Percentiles rank a stretch among this genome's conserved stretches.
Evolutionary conservation across 2,797 vertebrate species (phyloP).

Genomic region (Rhinella marina): DNA sequence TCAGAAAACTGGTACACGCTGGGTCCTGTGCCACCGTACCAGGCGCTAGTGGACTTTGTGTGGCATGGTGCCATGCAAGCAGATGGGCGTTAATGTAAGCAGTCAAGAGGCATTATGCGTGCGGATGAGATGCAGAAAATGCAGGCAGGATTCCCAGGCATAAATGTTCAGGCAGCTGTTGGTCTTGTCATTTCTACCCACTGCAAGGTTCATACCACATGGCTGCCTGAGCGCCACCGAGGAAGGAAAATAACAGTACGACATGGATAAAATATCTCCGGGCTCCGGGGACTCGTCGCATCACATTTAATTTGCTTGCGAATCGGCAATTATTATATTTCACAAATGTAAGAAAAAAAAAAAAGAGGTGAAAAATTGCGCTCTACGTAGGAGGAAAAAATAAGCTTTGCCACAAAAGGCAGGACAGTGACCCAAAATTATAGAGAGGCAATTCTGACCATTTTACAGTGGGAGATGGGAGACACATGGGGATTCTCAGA

Average conservation of each 20-base stretch:
- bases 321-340: not conserved
- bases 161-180: slow-evolving; percentile 59
- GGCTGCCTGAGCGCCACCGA: slow-evolving; percentile 21
- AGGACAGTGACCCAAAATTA: too few species aligned
- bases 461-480: too few species aligned
- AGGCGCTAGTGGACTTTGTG: slow-evolving; percentile 43
- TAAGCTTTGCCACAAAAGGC: not conserved
- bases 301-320: not conserved
- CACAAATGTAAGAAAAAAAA: not conserved
- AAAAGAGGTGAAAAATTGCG: not conserved
- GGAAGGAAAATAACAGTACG: slow-evolving; percentile 38
- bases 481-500: too few species aligned
- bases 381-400: not conserved
- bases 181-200: slow-evolving; percentile 51
- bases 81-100: slow-evolving; percentile 61
- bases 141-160: slow-evolving; percentile 58
- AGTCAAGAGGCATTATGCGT: slow-evolving; percentile 61
- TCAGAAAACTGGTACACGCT: not conserved
- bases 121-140: slow-evolving; percentile 54
- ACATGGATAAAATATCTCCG: not conserved
- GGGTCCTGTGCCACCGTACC: slow-evolving; percentile 31
- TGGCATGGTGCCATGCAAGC: slow-evolving; percentile 51
- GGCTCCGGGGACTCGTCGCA: not conserved
- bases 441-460: too few species aligned
- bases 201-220: slow-evolving; percentile 56